These are phyloP conservation scores for Nasonia giraulti DNA, from an alignment of 1,140 invertebrate genomes.

Conservation along the genomic window DNA sequence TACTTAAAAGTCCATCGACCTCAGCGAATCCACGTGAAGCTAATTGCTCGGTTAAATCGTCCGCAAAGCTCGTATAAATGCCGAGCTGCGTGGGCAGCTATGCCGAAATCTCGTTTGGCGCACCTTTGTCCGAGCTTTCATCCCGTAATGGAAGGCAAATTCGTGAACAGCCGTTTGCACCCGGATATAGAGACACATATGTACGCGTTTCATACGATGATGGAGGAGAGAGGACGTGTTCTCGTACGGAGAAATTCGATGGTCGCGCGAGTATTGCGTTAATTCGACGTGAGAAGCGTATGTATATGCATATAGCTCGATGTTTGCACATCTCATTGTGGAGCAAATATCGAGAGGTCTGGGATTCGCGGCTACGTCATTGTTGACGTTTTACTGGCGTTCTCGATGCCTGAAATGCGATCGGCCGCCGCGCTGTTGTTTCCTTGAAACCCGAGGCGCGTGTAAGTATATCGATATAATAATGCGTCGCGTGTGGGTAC, in stretches of 20 bases:
- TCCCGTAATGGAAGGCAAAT: constrained; percentile 5
- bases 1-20: too few species aligned
- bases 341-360: neutral
- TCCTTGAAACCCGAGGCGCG: too few species aligned
- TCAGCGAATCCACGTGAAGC: neutral
- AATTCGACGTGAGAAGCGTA: neutral
- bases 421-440: too few species aligned
- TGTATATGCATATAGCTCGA: neutral
- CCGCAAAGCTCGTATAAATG: neutral
- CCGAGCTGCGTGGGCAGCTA: neutral
- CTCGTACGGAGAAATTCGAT: neutral
- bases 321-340: neutral
- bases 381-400: neutral
- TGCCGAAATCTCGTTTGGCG: neutral
- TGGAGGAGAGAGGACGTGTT: neutral
- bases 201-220: neutral
- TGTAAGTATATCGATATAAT: too few species aligned
- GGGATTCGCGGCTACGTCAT: neutral
- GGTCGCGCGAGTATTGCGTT: neutral
- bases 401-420: neutral
- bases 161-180: neutral
- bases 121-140: neutral
- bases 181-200: neutral
- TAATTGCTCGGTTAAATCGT: constrained; percentile 29
- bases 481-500: too few species aligned